Evolutionary conservation across 2,888 invertebrate species (phyloP), one percentile per base, ranked within the genome.

Genomic region (Mimachlamys varia): DNA sequence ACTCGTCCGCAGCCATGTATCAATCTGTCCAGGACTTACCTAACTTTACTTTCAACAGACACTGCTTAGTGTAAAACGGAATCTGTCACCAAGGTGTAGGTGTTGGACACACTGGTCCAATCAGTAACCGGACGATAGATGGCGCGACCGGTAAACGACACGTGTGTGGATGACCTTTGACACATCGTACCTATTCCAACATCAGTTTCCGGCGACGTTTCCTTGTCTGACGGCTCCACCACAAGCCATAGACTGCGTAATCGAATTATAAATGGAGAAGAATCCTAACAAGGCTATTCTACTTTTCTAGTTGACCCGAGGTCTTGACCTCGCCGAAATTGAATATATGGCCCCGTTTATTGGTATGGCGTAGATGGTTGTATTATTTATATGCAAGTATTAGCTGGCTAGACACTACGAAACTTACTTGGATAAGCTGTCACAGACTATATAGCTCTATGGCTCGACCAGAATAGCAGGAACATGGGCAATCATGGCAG

Each of bases 381-480:
- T 76, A 76, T 76, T 76, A 76, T 76, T 76, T 76, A 76, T 76
- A 33, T 76, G 76, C 76, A 76, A 33, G 76, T 76, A 76, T 76
- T 76, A 76, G 76, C 13, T 76, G 76, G 76, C 76, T 76, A 76
- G 76, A 76, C 76, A 76, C 33, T 22, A 76, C 33, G 33, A 76
- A 62, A 22, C 19, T 76, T 76, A 27, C 27, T 76, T 12, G 76
- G 33, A 22, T 76, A 76, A 33, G 12, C 76, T 76, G 76, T 76
- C 33, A 76, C 22, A 53, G 53, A 53, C 13, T 10, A 19, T 53
- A 53, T 10, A 2, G 44, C 19, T 53, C 53, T 19, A 53, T 15
- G 19, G 53, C 53, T 19, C 53, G 19, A 53, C 19, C 17, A 53
- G 53, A 53, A 53, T 10, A 7, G 17, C 33, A 76, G 13, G 27